Base-by-base conservation (phyloP, 2,888 invertebrate genomes). In the Caenorhabditis angaria region DNA sequence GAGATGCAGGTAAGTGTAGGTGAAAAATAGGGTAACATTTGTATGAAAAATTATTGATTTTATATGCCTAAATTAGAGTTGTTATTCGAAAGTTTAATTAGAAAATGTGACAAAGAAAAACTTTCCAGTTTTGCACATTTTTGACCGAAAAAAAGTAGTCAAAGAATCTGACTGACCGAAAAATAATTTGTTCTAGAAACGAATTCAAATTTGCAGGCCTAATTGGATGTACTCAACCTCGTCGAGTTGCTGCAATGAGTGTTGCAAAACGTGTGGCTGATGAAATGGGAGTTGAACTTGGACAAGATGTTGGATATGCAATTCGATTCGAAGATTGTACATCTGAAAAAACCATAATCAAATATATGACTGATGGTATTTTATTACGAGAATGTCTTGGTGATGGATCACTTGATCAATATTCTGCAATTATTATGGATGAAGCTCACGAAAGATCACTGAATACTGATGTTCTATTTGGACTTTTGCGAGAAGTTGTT, bases 301-400 rank as follows among this genome's bases (percentile, higher is more conserved):
- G 86, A 8, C 81, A 86, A 62, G 85, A 87, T 60, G 81, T 99
- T 10, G 99, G 99, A 18, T 99, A 99, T 89, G 96, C 97, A 24
- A 99, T 99, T 88, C 94, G 99, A 85, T 99, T 99, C 90, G 99
- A 99, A 88, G 99, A 99, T 89, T 97, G 97, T 88, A 99, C 99
- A 0, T 81, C 85, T 24, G 87, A 90, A 85, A 89, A 89, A 72
- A 90, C 90, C 0, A 81, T 89, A 41, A 89, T 90, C 59, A 90
- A 90, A 78, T 99, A 99, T 89, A 99, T 99, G 99, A 99, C 99
- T 0, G 99, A 99, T 89, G 99, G 97, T 89, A 97, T 99, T 85
- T 89, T 99, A 55, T 90, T 99, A 25, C 91, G 99, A 70, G 99
- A 99, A 88, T 97, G 97, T 61, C 91, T 99, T 22, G 90, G 97